phyloP scores from a whole-genome alignment of 2,797 vertebrate species.

The Enteromius unitaeniatus region DNA sequence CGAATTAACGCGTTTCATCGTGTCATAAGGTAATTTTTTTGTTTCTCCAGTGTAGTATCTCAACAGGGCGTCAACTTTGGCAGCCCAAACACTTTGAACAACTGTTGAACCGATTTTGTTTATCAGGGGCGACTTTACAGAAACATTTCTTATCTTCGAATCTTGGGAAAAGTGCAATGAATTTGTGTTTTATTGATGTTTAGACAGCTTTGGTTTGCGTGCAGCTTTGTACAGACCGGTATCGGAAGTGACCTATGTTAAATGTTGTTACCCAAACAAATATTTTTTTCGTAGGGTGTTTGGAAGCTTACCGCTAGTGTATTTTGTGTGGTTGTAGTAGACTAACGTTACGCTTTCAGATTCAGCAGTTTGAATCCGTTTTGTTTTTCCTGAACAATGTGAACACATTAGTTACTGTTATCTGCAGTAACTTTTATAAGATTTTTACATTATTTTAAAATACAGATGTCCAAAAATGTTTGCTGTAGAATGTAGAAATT shows the following conservation, averaged over 20 bases:
- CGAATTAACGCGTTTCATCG: background rate
- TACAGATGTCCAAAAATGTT: background rate
- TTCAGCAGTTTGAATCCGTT: background rate
- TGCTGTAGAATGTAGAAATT: background rate
- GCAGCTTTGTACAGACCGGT: background rate
- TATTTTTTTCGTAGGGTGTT: background rate
- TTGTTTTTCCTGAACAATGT: background rate
- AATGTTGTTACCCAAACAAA: background rate
- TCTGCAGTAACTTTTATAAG: background rate
- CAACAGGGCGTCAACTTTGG: conserved; percentile 19
- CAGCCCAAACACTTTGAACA: background rate
- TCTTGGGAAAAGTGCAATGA: background rate
- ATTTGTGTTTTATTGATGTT: background rate
- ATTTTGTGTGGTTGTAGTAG: background rate
- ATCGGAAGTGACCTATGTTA: background rate
- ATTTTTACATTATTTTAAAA: background rate
- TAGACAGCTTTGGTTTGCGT: background rate
- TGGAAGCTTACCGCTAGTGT: background rate
- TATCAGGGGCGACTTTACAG: background rate
- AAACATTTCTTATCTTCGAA: background rate
- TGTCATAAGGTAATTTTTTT: background rate
- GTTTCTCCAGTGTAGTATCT: background rate
- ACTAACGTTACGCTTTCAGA: background rate
- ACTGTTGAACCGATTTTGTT: background rate
- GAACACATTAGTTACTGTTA: background rate